Evolutionary conservation across 2,113 vertebrate species (phyloP).

Genomic region (Meleagris gallopavo): DNA sequence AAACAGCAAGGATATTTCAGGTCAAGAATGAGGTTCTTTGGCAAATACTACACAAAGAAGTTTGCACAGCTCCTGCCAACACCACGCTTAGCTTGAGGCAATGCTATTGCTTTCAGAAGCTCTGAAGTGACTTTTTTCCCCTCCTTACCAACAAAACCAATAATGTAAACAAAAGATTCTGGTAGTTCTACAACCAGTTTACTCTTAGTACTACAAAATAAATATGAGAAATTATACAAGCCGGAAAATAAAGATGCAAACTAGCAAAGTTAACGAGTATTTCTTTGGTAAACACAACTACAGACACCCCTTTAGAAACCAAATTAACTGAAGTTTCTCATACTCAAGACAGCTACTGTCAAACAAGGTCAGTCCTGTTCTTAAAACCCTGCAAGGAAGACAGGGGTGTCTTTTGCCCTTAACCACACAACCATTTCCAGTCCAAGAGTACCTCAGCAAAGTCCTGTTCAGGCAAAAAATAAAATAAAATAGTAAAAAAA

Average conservation of each 20-base stretch:
- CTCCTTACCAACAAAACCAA: background rate
- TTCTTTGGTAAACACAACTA: background rate
- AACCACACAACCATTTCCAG: background rate
- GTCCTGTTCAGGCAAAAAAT: background rate
- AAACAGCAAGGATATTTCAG: constrained; percentile 59
- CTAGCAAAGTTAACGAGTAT: background rate
- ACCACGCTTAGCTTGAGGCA: constrained; percentile 16
- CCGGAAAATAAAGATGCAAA: background rate
- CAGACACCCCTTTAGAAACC: background rate
- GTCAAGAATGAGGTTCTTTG: constrained; percentile 50
- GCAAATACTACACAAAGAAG: constrained; percentile 54
- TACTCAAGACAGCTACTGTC: background rate
- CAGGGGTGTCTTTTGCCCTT: background rate
- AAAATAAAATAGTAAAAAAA: background rate
- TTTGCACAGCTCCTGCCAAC: constrained; percentile 32
- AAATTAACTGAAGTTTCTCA: background rate
- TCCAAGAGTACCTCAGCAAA: background rate
- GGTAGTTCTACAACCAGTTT: background rate
- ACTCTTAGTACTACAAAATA: background rate
- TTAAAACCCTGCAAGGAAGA: background rate
- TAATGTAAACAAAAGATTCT: background rate
- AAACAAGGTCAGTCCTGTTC: background rate
- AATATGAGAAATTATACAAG: background rate
- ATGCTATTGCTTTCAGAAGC: constrained; percentile 26
- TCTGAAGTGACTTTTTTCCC: background rate